phyloP scores from a whole-genome alignment of 2,797 vertebrate genomes.

The Rhincodon typus region DNA sequence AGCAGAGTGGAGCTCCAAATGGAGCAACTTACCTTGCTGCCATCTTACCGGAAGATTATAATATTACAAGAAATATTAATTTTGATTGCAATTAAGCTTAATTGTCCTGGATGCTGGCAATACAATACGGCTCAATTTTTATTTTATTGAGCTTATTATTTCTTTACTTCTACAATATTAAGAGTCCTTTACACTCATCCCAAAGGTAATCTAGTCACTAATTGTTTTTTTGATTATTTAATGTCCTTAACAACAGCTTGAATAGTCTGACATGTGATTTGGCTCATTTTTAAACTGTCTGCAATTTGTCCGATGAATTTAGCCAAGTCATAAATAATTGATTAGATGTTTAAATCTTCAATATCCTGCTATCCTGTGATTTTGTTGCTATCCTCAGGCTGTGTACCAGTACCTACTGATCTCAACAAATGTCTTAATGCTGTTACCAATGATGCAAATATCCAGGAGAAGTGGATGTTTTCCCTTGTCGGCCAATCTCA shows the following conservation, averaged over 20 bases:
- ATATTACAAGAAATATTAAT: not conserved
- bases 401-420: not conserved
- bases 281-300: not conserved
- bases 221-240: constrained; percentile 20
- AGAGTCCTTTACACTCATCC: not conserved
- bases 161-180: not conserved
- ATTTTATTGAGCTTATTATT: not conserved
- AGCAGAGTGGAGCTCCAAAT: too few species aligned
- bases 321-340: constrained; percentile 29
- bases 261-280: not conserved
- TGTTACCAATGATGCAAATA: not conserved
- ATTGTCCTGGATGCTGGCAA: not conserved
- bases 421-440: not conserved
- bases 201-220: not conserved
- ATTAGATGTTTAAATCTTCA: not conserved
- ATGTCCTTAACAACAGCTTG: not conserved
- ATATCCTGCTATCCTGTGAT: not conserved
- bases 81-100: constrained; percentile 5
- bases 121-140: not conserved
- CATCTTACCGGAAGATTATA: too few species aligned
- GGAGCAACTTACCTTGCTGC: too few species aligned
- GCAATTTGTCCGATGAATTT: not conserved
- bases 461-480: too few species aligned
- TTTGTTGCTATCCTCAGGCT: not conserved
- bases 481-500: too few species aligned